Evolutionary conservation across 2,888 invertebrate genomes (phyloP), one percentile per base, ranked within the genome.

Genomic region (Pantelozetes paolii): DNA sequence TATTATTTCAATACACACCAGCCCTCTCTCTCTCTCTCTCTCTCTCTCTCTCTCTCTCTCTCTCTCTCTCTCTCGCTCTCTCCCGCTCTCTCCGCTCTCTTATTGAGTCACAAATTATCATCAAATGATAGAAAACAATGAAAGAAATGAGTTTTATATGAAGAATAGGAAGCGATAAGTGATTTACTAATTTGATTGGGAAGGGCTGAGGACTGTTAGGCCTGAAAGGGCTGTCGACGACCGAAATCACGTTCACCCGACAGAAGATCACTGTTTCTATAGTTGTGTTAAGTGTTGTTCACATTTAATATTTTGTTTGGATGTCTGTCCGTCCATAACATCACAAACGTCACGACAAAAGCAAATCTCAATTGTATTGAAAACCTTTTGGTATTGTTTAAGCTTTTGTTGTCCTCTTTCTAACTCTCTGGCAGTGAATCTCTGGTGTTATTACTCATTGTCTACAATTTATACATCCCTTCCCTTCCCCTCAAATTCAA

Each of bases 141-240:
- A 62, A 23, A 62, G 59, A 62, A 62, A 62, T 18, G 59, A 62
- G 26, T 26, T 32, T 30, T 2, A 8, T n/a, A 18, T 62, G 3
- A 11, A 45, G 18, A 45, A 54, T 54, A 11, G 54, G 23, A 54
- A 54, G 26, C 54, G 54, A 54, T 54, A 54, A 54, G 11, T 9
- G 26, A 50, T n/a, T 50, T 20, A 1, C 20, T 20, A 50, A 26
- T 54, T 54, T 54, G 23, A 11, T 23, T 26, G 23, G 26, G 26
- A 26, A 54, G 9, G 26, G 45, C 54, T 54, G 54, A 23, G 23
- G 54, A 54, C 54, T 45, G 6, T 6, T 40, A 40, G 45, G 13
- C 45, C 13, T 45, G n/a, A n/a, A n/a, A n/a, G n/a, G n/a, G 45
- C 54, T 54, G 54, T 54, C 54, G 54, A 54, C 54, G 54, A 54